Percentiles rank a stretch among this genome's conserved stretches.
These are phyloP conservation scores for Diphyllodes magnificus DNA, from an alignment of 2,113 vertebrate genomes.

Conservation along the genomic window DNA sequence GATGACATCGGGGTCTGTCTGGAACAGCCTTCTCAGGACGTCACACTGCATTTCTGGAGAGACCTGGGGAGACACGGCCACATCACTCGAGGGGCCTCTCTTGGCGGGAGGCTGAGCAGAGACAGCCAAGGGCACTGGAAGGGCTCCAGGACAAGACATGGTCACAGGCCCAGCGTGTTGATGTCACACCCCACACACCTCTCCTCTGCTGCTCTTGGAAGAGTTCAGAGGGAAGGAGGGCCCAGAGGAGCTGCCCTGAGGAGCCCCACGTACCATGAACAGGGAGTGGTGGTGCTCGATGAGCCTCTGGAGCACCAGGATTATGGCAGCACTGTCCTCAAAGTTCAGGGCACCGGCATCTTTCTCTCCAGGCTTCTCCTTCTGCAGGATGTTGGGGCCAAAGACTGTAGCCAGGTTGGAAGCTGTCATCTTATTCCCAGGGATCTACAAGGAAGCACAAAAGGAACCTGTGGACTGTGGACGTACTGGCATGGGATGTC, in stretches of 20 bases:
- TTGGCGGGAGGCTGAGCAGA: neutral
- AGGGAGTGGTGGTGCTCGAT: constrained; percentile 84
- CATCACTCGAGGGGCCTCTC: rapidly evolving
- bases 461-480: neutral
- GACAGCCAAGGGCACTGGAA: neutral
- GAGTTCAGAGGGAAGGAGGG: neutral
- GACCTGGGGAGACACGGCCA: constrained; percentile 66
- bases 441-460: constrained; percentile 66
- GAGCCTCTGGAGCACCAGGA: constrained; percentile 81
- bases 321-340: constrained; percentile 84
- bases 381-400: constrained; percentile 87
- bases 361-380: constrained; percentile 70
- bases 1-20: constrained; percentile 88
- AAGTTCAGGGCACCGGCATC: constrained; percentile 74
- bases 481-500: neutral
- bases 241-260: neutral
- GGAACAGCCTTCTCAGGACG: constrained; percentile 86
- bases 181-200: neutral
- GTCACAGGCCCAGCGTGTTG: rapidly evolving
- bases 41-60: constrained; percentile 83
- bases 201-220: neutral
- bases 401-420: constrained; percentile 90
- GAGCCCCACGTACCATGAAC: constrained; percentile 73
- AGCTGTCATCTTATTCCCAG: constrained; percentile 91
- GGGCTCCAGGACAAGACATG: rapidly evolving